Base-by-base conservation (phyloP, 1,140 invertebrate genomes). In the Temnothorax longispinosus region DNA sequence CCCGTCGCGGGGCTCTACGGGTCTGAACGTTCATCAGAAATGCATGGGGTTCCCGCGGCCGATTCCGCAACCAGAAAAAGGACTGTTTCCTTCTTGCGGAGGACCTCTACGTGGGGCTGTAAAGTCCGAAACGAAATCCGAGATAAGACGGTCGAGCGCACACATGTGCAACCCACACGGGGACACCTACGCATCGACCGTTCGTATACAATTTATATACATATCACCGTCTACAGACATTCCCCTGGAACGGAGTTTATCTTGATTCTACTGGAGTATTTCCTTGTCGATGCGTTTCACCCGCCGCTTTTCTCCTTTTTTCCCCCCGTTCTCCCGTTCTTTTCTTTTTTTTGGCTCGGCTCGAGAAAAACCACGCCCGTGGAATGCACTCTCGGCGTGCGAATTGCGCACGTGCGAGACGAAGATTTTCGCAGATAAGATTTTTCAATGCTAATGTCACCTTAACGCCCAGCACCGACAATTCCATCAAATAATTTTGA, bases 1-100 rank as follows among this genome's bases (percentile, higher is more conserved):
- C 44, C 44, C 32, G 65, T 15, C 54, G 77, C 32, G 67, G 67
- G 84, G 71, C 21, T 81, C 35, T 54, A 77, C 82, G 41, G 21
- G 41, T 54, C 44, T 44, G 86, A 60, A 67, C 69, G 91, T 95
- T 95, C 94, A 94, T 95, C 94, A 94, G 94, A 95, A 95, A 95
- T 95, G 94, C 93, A 95, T 95, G 92, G 92, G 91, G 88, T 93
- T 93, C 44, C 47, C 78, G 60, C 21, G 80, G 58, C 77, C 77
- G 81, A 78, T 89, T 87, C 84, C 77, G 77, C 88, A 90, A 91
- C 67, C 77, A 69, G 76, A 81, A 75, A 85, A 92, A 93, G 86
- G 78, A 89, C 78, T 91, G 90, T 91, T 93, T 85, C 86, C 82
- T 69, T 87, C 88, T 86, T 84, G 78, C 65, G 86, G 80, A 87